A percentile compares a stretch with the other conserved stretches of the same genome.
These are phyloP conservation scores for Xestobium rufovillosum DNA, from an alignment of 2,888 invertebrate genomes.

Conservation along the genomic window DNA sequence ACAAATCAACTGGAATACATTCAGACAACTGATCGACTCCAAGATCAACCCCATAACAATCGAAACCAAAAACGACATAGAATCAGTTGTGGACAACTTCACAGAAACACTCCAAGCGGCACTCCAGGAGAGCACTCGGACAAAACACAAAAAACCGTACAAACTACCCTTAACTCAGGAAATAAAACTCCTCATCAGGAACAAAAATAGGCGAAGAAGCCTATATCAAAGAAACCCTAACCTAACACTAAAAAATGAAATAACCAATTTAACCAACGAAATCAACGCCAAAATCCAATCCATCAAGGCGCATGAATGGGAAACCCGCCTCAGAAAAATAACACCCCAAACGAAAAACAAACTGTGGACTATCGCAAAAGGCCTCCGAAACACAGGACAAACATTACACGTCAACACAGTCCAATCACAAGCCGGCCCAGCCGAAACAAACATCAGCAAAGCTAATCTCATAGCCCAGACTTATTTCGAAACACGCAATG, in stretches of 20 bases:
- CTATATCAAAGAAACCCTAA: slow-evolving; percentile 5
- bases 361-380: too few relatives aligned
- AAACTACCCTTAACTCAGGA: background rate
- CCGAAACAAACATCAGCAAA: too few relatives aligned
- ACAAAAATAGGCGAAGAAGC: slow-evolving; percentile 6
- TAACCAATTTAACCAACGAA: background rate
- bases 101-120: slow-evolving; percentile 2
- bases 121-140: background rate
- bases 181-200: slow-evolving; percentile 3
- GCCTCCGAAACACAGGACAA: background rate
- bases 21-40: slow-evolving; percentile 1
- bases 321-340: too few relatives aligned
- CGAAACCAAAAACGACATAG: slow-evolving; percentile 3
- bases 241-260: background rate
- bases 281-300: slow-evolving; percentile 5
- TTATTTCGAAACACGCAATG: too few relatives aligned
- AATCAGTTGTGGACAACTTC: slow-evolving; percentile 7
- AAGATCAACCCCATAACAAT: slow-evolving; percentile 5
- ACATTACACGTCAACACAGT: background rate
- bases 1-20: slow-evolving; percentile 9
- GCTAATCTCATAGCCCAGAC: too few relatives aligned
- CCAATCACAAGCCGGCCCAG: too few relatives aligned
- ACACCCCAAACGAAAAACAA: too few relatives aligned
- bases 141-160: slow-evolving; percentile 4
- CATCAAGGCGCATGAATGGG: too few relatives aligned